These are phyloP conservation scores for Urocolius indicus DNA, from an alignment of 2,113 vertebrate species.

Conservation along the genomic window DNA sequence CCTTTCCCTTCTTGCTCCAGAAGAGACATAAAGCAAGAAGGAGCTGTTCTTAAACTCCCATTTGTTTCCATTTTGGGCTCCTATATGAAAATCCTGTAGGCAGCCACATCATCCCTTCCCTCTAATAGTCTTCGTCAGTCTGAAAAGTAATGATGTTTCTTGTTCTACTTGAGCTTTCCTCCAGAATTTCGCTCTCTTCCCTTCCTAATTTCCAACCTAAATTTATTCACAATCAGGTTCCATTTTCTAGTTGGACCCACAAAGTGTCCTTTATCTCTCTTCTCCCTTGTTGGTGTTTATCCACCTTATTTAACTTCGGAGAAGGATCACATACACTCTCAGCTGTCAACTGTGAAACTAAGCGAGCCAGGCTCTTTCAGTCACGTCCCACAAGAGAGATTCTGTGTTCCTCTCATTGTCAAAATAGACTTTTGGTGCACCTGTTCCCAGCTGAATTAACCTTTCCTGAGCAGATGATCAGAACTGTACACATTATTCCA, in stretches of 20 bases:
- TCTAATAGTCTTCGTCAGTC: neutral
- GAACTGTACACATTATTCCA: neutral
- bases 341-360: neutral
- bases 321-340: neutral
- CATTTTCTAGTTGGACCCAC: neutral
- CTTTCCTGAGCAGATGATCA: conserved; percentile 9
- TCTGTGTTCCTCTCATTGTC: neutral
- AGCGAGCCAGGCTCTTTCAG: neutral
- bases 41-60: neutral
- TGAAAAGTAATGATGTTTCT: neutral
- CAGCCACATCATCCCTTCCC: neutral
- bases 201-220: neutral
- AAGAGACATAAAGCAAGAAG: neutral
- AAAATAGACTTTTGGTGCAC: neutral
- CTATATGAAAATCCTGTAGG: neutral
- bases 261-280: neutral
- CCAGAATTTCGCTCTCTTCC: neutral
- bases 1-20: neutral
- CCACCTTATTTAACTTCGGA: neutral
- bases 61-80: neutral
- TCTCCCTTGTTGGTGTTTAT: neutral
- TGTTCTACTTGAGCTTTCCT: neutral
- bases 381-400: neutral
- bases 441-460: conserved; percentile 28
- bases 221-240: neutral